phyloP scores from a whole-genome alignment of 2,113 vertebrate species.

The Stegostoma tigrinum region DNA sequence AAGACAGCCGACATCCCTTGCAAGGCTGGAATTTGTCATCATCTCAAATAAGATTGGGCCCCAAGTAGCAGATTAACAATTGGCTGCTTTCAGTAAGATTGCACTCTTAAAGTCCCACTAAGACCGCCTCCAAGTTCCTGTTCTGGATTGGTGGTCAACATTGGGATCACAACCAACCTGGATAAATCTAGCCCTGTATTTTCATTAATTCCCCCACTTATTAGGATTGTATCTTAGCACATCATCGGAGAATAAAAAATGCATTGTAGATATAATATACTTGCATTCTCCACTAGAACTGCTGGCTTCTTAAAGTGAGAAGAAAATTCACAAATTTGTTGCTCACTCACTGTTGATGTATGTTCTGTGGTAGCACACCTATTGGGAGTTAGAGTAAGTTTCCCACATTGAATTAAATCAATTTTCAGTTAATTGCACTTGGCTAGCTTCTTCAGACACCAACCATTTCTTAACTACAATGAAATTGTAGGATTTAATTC shows the following conservation, averaged over 20 bases:
- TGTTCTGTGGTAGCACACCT: not conserved
- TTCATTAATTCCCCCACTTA: not conserved
- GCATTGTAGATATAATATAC: too few relatives aligned
- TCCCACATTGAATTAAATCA: slow-evolving; percentile 1
- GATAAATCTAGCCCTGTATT: not conserved
- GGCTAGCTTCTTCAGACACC: not conserved
- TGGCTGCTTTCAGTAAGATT: not conserved
- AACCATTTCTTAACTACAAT: not conserved
- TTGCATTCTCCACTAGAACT: not conserved
- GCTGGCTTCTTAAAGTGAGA: not conserved
- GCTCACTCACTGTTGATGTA: not conserved
- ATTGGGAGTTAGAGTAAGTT: not conserved
- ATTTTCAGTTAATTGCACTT: slow-evolving; percentile 17
- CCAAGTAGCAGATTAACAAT: not conserved
- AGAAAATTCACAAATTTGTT: not conserved
- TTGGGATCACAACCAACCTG: not conserved
- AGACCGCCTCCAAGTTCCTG: too few relatives aligned
- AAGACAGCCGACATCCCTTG: not conserved
- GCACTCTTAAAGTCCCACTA: not conserved
- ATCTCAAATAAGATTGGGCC: not conserved
- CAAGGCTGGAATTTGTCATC: not conserved
- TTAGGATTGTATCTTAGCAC: not conserved
- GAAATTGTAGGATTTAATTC: not conserved
- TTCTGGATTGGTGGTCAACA: not conserved
- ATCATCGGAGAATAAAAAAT: not conserved